Conservation (phyloP, 1,140 invertebrate species). For the Neodiprion virginianus region DNA sequence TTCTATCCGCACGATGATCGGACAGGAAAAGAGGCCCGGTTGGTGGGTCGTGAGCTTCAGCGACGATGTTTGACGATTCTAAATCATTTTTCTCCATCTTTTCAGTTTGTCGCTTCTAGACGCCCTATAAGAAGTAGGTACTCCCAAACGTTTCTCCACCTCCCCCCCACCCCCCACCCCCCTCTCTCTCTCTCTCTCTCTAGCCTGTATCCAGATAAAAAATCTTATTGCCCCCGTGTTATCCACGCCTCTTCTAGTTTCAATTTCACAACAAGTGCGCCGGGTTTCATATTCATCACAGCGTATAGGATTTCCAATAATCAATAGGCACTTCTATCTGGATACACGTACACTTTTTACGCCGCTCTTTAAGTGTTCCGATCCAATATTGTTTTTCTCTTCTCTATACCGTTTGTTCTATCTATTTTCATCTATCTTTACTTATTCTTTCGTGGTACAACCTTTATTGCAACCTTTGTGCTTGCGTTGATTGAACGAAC, state of each 20-base stretch:
- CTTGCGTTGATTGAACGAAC: not conserved
- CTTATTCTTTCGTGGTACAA: not conserved
- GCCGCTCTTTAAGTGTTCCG: not conserved
- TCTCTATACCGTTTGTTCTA: too few species aligned
- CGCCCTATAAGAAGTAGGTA: conserved; percentile 47
- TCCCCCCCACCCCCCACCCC: not conserved
- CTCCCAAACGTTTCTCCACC: conserved; percentile 38
- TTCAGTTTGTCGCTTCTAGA: conserved; percentile 56
- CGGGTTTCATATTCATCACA: too few species aligned
- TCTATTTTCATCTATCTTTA: too few species aligned
- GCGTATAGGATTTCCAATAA: not conserved
- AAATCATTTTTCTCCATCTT: conserved; percentile 40
- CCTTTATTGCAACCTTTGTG: not conserved
- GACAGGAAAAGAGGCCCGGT: not conserved
- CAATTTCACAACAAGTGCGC: conserved; percentile 22
- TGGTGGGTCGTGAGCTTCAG: not conserved
- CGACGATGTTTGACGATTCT: conserved; percentile 13
- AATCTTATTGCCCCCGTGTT: conserved; percentile 30
- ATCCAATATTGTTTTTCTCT: not conserved
- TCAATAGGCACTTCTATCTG: conserved; percentile 7
- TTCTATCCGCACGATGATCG: not conserved
- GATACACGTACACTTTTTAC: not conserved
- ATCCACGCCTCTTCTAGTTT: conserved; percentile 21
- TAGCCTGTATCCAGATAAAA: conserved; percentile 30
- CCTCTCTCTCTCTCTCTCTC: not conserved